Percentiles rank a stretch among this genome's conserved stretches.
These are phyloP conservation scores for Mimachlamys varia DNA, from an alignment of 2,888 invertebrate species.

Conservation along the genomic window DNA sequence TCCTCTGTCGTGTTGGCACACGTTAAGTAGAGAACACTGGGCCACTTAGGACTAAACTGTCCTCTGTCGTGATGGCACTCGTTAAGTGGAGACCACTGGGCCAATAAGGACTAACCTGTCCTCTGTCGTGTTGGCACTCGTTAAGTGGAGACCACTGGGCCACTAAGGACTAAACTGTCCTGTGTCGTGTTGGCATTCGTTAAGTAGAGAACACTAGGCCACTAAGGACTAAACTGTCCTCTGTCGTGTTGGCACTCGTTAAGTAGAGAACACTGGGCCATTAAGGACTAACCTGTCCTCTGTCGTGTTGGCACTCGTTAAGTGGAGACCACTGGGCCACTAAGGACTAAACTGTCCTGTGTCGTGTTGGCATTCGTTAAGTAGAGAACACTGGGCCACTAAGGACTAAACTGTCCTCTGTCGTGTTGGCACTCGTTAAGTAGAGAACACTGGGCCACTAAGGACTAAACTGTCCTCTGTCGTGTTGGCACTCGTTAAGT, in stretches of 20 bases:
- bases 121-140: not conserved
- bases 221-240: no score
- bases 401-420: not conserved
- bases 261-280: no score
- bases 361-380: not conserved
- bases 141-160: no score
- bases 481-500: not conserved
- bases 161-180: not conserved
- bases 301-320: not conserved
- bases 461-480: not conserved
- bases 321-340: no score
- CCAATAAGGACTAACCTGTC: not conserved
- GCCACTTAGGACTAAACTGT: no score
- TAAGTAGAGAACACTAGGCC: not conserved
- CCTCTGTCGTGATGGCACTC: not conserved
- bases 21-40: not conserved
- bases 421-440: not conserved
- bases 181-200: not conserved
- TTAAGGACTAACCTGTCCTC: not conserved
- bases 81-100: no score
- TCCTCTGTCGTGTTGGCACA: not conserved
- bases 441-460: not conserved
- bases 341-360: not conserved
- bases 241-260: not conserved
- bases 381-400: not conserved